Base-by-base conservation (phyloP, 1,140 invertebrate genomes). In the Bursaphelenchus mucronatus region DNA sequence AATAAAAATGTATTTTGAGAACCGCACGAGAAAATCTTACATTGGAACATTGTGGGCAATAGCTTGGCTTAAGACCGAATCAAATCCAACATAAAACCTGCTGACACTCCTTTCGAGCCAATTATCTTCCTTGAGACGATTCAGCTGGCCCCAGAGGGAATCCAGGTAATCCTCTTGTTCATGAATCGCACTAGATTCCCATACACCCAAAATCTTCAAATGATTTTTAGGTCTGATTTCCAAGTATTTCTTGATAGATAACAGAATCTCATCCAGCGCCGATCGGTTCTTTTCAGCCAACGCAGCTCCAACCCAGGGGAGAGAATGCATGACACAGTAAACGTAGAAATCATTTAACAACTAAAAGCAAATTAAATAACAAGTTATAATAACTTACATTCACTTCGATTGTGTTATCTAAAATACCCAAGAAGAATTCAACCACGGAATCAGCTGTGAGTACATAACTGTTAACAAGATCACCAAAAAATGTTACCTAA, bases 101-200 rank as follows among this genome's bases (percentile, higher is more conserved):
- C 89, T 87, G 79, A 98, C 95, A 82, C 97, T 93, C 78, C 94
- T 93, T 81, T 98, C 95, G 43, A 89, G 88, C 94, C 94, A 98
- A 82, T 94, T 94, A 77, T 95, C 92, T 74, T 90, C 88, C 46
- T 89, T 87, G 13, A 98, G 82, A 79, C 97, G 95, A 66, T 89
- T 87, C 43, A 94, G 88, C 83, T 98, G 94, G 6, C 90, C 89
- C 93, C 93, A 97, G 0, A 98, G 85, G 77, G 93, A 96, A 79
- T 98, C 94, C 61, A 99, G 84, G 82, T 98, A 97, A 84, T 99
- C 95, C 84, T 98, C 94, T 82, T 98, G 94, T 0, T 92, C 89
- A 85, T 97, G 93, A 44, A 92, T 92, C 4, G 88, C 87, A 80
- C 94, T 91, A 56, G 88, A 87, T 1, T 88, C 87, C 94, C 94